phyloP scores from a whole-genome alignment of 2,113 vertebrate genomes.

The Arenaria interpres region DNA sequence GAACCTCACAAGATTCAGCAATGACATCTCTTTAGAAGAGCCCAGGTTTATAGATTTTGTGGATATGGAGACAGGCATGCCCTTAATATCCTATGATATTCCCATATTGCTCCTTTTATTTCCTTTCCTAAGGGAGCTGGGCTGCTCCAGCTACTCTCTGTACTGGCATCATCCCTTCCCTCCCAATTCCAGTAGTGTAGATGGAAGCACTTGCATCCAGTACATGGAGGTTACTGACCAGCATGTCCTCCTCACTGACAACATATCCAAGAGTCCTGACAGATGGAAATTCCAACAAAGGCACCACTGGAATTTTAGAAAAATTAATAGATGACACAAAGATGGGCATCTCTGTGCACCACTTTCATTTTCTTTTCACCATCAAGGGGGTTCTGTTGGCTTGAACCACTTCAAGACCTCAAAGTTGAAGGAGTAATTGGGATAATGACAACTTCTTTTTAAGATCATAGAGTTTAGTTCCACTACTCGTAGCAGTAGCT shows the following conservation, averaged over 20 bases:
- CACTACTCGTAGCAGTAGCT: background rate
- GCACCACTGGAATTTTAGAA: background rate
- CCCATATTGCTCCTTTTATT: background rate
- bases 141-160: background rate
- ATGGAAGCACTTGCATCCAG: background rate
- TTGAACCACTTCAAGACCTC: background rate
- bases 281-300: background rate
- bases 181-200: background rate
- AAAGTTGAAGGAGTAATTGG: background rate
- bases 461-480: background rate
- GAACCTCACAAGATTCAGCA: background rate
- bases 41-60: background rate
- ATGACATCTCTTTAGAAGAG: background rate
- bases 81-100: background rate
- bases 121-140: background rate
- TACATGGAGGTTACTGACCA: background rate
- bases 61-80: background rate
- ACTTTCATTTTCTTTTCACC: background rate
- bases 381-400: background rate
- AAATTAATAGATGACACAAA: background rate
- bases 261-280: background rate
- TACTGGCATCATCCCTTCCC: background rate
- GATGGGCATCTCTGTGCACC: background rate
- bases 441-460: background rate
- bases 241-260: background rate